Evolutionary conservation across 2,888 invertebrate species (phyloP), one percentile per base, ranked within the genome.

Genomic region (Calephelis perditalis): DNA sequence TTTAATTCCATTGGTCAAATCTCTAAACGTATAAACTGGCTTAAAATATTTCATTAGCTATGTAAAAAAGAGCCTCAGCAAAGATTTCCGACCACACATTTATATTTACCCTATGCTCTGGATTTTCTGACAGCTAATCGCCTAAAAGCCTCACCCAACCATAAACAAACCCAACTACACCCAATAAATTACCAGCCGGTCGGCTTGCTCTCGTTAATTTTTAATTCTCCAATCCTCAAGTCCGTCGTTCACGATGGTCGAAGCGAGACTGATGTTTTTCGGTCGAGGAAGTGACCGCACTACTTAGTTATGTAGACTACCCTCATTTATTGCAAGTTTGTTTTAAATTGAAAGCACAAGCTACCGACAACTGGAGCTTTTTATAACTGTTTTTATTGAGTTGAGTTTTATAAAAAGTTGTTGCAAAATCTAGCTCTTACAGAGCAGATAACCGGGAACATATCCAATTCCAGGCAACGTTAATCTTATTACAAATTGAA

Each of bases 291-390:
- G 71, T 68, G 84, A 87, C 87, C 87, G 75, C 81, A 70, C 69
- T 75, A 81, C 83, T 89, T 86, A 86, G 80, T 89, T 88, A 86
- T 78, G 72, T 73, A 69, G 76, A 78, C 80, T 88, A 88, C 88
- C 88, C 81, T 86, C 87, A 88, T 89, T 88, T 84, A 79, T 88
- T 78, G 73, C 69, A 71, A 70, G 69, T 71, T 75, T 71, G 78
- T 85, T 87, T 84, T 83, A 86, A 86, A 88, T 84, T 79, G 78
- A 82, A 77, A 46, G 37, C 57, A 43, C 43, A 46, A 49, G 49
- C 49, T 49, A 49, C 9, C 49, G 49, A 49, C 49, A 49, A 49
- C 12, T 26, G 49, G 49, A 57, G n/a, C 45, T 15, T 35, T 15
- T 56, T 40, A 43, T 15, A 12, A 56, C 56, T 40, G 6, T 7